Evolutionary conservation across 1,140 invertebrate genomes (phyloP), one percentile per base, ranked within the genome.

Genomic region (Trachymyrmex cornetzi): DNA sequence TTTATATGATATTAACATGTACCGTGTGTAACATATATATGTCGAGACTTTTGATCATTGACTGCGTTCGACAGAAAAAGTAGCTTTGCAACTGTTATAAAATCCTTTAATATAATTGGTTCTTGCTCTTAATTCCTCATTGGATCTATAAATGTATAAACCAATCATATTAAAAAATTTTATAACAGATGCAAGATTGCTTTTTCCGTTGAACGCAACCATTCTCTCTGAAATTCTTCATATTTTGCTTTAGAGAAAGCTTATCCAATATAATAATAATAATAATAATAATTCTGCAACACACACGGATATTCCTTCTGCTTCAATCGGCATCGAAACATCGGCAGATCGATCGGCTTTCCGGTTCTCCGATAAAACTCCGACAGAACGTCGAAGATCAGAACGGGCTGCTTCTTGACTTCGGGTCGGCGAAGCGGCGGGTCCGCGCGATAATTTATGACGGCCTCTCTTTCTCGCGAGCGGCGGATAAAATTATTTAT

Each of bases 401-500:
- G 14, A 38, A 48, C 38, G 67, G 55, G 55, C 67, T 48, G 34
- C 53, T 22, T 48, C 80, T 61, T 19, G 55, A 34, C 66, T 72
- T 59, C 5, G 50, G 55, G 71, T 80, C 77, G 67, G 53, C 79
- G 61, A 50, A 16, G 44, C 63, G 55, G 50, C 80, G 79, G 48
- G 27, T 30, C 7, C 30, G 53, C 79, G 77, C 80, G 80, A 74
- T 84, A 84, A 84, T 84, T 84, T 84, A 84, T 19, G 69, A 30
- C 55, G 27, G 9, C 38, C 69, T 72, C 24, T 82, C 55, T 72
- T 48, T 71, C 79, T 71, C 67, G 53, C 53, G 80, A 74, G 69
- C 80, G 69, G 27, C 27, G 69, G 80, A 84, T 84, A 84, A 84
- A 84, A 84, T 84, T 84, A 84, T 84, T 84, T 84, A 84, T 84